These are phyloP conservation scores for Eristalis arbustorum DNA, from an alignment of 2,888 invertebrate genomes.

Conservation along the genomic window DNA sequence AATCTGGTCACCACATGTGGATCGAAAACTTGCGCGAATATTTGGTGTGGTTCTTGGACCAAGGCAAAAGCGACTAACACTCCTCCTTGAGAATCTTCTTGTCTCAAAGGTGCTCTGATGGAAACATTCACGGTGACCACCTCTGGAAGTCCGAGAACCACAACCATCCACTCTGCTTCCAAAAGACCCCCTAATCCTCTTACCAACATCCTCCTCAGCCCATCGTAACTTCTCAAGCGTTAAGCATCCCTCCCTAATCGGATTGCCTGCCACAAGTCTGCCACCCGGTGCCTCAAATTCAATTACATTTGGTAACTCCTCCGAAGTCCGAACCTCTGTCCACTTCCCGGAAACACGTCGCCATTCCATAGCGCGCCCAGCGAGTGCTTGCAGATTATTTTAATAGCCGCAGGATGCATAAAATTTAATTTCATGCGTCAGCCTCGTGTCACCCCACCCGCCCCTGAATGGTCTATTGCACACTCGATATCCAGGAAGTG, in stretches of 20 bases:
- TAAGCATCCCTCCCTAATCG: background rate
- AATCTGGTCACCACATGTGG: too few species aligned
- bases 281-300: background rate
- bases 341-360: background rate
- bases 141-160: too few species aligned
- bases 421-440: background rate
- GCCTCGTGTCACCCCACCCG: background rate
- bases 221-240: too few species aligned
- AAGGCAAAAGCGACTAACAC: too few species aligned
- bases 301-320: background rate
- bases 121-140: too few species aligned
- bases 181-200: background rate
- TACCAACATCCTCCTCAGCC: background rate
- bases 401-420: background rate
- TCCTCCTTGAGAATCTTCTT: too few species aligned
- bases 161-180: background rate
- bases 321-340: background rate
- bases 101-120: too few species aligned
- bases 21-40: too few species aligned
- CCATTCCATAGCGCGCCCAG: background rate
- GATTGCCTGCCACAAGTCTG: background rate
- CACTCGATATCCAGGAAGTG: conserved; percentile 60
- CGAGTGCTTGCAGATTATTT: background rate
- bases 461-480: background rate
- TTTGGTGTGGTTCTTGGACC: too few species aligned